Conservation (phyloP, 2,888 invertebrate species). For the Molanna angustata region DNA sequence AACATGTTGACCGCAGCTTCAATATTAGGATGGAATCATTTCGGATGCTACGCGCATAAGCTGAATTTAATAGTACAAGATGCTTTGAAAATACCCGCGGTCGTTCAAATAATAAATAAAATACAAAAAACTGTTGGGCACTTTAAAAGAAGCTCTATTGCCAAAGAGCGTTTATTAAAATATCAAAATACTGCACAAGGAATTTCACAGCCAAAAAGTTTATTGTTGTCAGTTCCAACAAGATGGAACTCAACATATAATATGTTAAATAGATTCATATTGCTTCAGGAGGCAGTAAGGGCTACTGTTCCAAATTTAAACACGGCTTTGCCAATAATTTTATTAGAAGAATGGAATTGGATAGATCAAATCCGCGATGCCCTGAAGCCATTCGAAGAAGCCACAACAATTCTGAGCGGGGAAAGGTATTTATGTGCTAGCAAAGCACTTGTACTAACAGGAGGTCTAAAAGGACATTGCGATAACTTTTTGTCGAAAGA, state of each 20-base stretch:
- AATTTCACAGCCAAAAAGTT: background rate
- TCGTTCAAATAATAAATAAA: background rate
- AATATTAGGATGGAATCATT: background rate
- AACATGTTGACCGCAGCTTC: background rate
- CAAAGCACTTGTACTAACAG: constrained; percentile 1
- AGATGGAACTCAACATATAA: background rate
- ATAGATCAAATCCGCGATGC: background rate
- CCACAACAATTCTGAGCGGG: background rate
- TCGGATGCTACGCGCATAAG: background rate
- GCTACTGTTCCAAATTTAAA: background rate
- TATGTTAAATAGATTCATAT: background rate
- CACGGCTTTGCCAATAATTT: background rate
- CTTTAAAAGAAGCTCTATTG: background rate
- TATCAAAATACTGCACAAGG: background rate
- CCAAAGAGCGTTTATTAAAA: background rate
- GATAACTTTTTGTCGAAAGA: background rate
- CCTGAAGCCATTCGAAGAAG: background rate
- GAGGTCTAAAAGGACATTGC: background rate
- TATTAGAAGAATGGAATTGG: background rate
- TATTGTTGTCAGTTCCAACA: background rate
- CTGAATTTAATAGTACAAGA: background rate
- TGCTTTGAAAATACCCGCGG: background rate
- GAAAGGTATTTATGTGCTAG: background rate
- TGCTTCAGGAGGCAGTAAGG: background rate
- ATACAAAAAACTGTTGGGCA: background rate